Conservation (phyloP, 37 sponge, comb jelly and placozoan species). For the Crambe crambe region DNA sequence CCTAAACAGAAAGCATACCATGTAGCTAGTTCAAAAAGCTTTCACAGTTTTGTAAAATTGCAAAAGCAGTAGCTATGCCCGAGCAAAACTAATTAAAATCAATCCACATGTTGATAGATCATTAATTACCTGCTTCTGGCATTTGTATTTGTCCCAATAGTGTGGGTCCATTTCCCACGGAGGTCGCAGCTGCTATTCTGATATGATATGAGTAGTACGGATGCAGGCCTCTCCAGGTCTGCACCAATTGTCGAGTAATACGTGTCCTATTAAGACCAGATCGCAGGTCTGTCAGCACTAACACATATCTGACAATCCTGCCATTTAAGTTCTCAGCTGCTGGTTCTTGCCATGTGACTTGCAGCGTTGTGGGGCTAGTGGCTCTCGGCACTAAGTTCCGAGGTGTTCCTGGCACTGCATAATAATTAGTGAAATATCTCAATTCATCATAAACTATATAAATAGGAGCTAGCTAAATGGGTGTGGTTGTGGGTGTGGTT, state of each 20-base stretch:
- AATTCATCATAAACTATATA: too few species aligned
- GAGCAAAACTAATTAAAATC: too few species aligned
- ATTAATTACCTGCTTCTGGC: conserved; percentile 15
- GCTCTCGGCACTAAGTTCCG: background rate
- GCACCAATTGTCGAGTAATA: too few species aligned
- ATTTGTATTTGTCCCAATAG: background rate
- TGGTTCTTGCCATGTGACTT: conserved; percentile 12
- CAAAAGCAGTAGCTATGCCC: too few species aligned
- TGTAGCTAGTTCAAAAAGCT: too few species aligned
- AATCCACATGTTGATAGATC: background rate
- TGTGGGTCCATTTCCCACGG: background rate
- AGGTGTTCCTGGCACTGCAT: conserved; percentile 15
- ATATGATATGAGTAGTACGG: conserved; percentile 3
- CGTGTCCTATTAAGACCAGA: too few species aligned
- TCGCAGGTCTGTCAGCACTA: background rate
- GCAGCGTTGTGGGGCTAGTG: background rate
- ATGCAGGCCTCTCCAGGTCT: background rate
- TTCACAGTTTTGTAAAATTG: too few species aligned
- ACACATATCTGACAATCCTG: background rate
- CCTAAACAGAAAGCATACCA: too few species aligned
- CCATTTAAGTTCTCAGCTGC: conserved; percentile 28
- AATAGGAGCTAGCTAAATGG: too few species aligned
- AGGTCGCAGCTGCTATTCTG: conserved; percentile 11
- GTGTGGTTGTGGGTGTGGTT: too few species aligned
- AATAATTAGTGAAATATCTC: too few species aligned